These are phyloP conservation scores for Chelonia mydas DNA, from an alignment of 2,797 vertebrate species.

Conservation along the genomic window DNA sequence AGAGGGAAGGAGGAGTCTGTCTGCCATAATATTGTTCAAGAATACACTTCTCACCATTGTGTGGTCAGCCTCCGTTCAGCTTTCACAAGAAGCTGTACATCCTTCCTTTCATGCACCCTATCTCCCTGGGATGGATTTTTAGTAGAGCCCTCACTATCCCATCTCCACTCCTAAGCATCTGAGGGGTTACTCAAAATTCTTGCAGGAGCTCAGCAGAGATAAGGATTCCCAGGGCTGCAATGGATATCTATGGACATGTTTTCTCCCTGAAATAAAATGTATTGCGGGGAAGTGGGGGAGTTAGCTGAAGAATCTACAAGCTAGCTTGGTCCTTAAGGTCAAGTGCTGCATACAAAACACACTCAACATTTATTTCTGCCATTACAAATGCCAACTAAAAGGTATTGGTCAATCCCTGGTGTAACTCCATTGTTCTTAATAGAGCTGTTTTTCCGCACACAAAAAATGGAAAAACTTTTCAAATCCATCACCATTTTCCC, in stretches of 20 bases:
- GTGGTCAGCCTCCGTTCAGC: neutral
- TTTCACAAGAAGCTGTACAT: neutral
- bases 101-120: neutral
- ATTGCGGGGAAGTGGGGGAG: neutral
- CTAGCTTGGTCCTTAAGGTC: no score
- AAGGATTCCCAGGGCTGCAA: neutral
- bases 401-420: neutral
- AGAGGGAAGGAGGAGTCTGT: neutral
- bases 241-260: neutral
- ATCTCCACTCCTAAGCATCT: neutral
- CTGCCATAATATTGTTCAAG: neutral
- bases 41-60: neutral
- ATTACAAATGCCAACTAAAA: neutral
- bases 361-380: neutral
- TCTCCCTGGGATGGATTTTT: neutral
- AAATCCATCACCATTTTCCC: neutral
- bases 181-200: fast-evolving
- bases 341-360: neutral
- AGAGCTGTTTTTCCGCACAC: neutral
- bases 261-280: neutral
- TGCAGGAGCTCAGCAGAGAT: neutral
- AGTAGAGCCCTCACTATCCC: neutral
- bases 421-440: neutral
- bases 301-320: neutral
- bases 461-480: neutral